A percentile compares a stretch with the other conserved stretches of the same genome.
Evolutionary conservation across 2,797 vertebrate species (phyloP).

Genomic region (Spea hammondii): DNA sequence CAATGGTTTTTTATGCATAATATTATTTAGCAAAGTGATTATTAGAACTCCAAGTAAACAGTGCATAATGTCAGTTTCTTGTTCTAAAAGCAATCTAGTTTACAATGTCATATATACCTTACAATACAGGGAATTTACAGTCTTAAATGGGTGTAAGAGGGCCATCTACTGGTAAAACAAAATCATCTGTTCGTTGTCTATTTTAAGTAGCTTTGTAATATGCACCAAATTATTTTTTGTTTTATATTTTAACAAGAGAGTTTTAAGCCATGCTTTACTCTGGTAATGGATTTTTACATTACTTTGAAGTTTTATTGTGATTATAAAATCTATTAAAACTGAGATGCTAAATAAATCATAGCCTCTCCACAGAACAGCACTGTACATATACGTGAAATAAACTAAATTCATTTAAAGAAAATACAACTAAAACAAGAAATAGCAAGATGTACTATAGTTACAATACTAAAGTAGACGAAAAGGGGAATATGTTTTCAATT

Average conservation of each 20-base stretch:
- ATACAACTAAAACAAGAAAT: background rate
- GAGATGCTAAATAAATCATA: background rate
- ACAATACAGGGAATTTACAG: slow-evolving; percentile 10
- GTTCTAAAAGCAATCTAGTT: background rate
- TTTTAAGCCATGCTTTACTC: background rate
- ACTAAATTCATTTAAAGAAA: background rate
- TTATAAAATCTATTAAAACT: background rate
- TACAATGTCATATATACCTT: background rate
- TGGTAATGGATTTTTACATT: background rate
- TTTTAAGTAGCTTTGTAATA: background rate
- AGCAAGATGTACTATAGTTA: background rate
- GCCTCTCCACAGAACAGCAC: background rate
- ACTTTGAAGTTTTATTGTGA: background rate
- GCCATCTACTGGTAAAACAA: slow-evolving; percentile 38
- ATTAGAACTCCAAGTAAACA: too few relatives aligned
- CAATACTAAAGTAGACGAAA: too few relatives aligned
- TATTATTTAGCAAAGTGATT: too few relatives aligned
- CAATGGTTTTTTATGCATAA: too few relatives aligned
- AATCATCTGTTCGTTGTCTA: background rate
- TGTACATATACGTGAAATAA: background rate
- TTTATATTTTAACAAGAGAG: background rate
- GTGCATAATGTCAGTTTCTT: too few relatives aligned
- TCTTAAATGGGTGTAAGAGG: slow-evolving; percentile 37
- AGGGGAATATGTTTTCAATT: too few relatives aligned
- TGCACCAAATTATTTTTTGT: background rate